A percentile compares a stretch with the other conserved stretches of the same genome.
Conservation (phyloP, 2,888 invertebrate genomes). For the Catocala nupta region DNA sequence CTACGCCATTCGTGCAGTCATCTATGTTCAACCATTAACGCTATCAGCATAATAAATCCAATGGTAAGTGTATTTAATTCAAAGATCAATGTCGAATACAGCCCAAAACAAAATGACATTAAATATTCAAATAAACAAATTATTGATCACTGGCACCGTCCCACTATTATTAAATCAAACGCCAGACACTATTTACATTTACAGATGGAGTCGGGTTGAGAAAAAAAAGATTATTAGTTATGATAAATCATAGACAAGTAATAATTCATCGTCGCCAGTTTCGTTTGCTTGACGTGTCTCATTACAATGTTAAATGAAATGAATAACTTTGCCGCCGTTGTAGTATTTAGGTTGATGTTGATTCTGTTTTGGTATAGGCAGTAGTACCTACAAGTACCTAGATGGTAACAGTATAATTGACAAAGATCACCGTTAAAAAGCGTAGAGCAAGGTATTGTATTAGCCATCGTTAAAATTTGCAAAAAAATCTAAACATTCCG, state of each 20-base stretch:
- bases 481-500: too few relatives aligned
- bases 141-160: conserved; percentile 54
- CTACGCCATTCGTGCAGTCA: too few relatives aligned
- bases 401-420: background rate
- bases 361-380: background rate
- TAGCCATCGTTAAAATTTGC: too few relatives aligned
- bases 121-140: conserved; percentile 65
- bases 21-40: too few relatives aligned
- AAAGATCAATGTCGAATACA: conserved; percentile 3
- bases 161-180: conserved; percentile 78
- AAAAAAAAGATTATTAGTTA: conserved; percentile 77
- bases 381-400: too few relatives aligned
- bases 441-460: too few relatives aligned
- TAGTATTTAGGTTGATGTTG: conserved; percentile 8
- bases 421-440: too few relatives aligned
- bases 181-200: conserved; percentile 80
- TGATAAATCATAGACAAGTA: conserved; percentile 75
- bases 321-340: conserved; percentile 59
- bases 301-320: conserved; percentile 75
- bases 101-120: conserved; percentile 38
- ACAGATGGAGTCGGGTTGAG: conserved; percentile 61
- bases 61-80: background rate
- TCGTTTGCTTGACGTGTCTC: conserved; percentile 60
- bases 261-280: conserved; percentile 69
- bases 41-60: too few relatives aligned